These are phyloP conservation scores for Procambarus clarkii DNA, from an alignment of 1,140 invertebrate species.

Conservation along the genomic window DNA sequence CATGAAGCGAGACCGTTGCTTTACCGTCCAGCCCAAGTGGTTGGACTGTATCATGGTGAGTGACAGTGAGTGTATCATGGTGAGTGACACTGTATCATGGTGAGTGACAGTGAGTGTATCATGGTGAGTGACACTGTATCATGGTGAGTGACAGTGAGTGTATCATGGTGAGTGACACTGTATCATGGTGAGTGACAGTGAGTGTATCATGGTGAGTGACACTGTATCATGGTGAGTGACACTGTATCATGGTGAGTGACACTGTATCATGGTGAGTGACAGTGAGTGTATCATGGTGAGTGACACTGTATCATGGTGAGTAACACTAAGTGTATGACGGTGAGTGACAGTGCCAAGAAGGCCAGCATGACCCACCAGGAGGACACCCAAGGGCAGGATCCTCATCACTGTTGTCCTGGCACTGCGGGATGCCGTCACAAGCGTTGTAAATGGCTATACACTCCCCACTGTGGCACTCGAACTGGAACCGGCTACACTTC, in stretches of 20 bases:
- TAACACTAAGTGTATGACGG: background rate
- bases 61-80: background rate
- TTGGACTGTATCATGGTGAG: no score
- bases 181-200: background rate
- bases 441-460: constrained; percentile 97
- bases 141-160: background rate
- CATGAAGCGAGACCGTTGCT: no score
- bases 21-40: no score
- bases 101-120: no score
- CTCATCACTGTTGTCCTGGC: constrained; percentile 93
- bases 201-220: background rate
- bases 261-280: background rate
- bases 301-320: background rate
- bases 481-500: constrained; percentile 88
- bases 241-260: background rate
- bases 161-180: background rate
- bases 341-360: background rate
- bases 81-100: background rate
- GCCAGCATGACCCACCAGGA: constrained; percentile 48
- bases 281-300: no score
- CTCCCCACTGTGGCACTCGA: constrained; percentile 89
- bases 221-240: background rate
- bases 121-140: background rate
- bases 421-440: constrained; percentile 96
- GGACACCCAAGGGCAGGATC: constrained; percentile 87